Evolutionary conservation across 2,113 vertebrate genomes (phyloP).

Genomic region (Sinocyclocheilus anophthalmus): DNA sequence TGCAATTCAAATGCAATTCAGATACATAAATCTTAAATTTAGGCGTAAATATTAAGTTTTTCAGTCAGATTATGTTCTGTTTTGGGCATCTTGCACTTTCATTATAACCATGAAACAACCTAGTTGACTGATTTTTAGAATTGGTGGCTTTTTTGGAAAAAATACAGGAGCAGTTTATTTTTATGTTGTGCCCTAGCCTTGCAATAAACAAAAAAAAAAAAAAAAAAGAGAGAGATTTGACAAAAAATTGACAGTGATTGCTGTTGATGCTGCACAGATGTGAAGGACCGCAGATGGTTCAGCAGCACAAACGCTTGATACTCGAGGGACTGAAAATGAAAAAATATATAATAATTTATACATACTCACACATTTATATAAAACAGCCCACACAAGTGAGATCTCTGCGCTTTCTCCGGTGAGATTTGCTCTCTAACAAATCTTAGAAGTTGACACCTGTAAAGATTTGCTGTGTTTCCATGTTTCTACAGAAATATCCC

Average conservation of each 20-base stretch:
- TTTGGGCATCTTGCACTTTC: too few species aligned
- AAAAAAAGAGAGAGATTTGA: too few species aligned
- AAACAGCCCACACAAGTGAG: not conserved
- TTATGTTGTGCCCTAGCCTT: too few species aligned
- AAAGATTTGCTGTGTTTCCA: not conserved
- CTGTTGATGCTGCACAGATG: conserved; percentile 7
- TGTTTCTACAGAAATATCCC: not conserved
- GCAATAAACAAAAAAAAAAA: not conserved
- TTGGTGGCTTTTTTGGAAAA: not conserved
- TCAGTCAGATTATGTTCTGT: not conserved
- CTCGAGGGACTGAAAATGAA: not conserved
- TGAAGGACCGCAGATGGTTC: not conserved
- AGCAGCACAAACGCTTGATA: not conserved
- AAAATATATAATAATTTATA: not conserved
- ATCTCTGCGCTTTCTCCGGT: not conserved
- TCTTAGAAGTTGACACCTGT: not conserved
- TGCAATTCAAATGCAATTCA: not conserved
- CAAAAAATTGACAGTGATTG: not conserved
- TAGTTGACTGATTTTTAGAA: not conserved
- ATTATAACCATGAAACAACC: too few species aligned
- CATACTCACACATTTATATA: not conserved
- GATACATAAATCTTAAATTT: not conserved
- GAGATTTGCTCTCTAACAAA: not conserved
- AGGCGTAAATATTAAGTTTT: not conserved
- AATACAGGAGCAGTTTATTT: not conserved